These are phyloP conservation scores for Phyto melanocephala DNA, from an alignment of 2,888 invertebrate species.

Conservation along the genomic window DNA sequence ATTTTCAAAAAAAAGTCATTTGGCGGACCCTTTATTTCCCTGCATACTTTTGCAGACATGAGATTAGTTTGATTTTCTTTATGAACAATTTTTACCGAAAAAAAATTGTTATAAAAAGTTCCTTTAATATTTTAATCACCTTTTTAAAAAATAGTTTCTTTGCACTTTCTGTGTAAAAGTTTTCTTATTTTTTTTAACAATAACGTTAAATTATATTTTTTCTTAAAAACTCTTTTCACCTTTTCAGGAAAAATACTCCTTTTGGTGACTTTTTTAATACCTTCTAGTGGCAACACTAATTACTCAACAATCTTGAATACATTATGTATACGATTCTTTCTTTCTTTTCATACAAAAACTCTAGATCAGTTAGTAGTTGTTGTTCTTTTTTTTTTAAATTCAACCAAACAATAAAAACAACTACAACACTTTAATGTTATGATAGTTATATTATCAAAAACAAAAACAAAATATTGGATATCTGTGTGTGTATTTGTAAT, in stretches of 20 bases:
- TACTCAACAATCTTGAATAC: neutral
- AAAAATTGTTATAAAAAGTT: too few species aligned
- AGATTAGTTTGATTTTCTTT: too few species aligned
- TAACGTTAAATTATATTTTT: neutral
- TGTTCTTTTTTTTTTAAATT: neutral
- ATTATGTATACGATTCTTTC: neutral
- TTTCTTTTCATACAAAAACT: constrained; percentile 20
- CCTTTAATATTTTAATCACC: too few species aligned
- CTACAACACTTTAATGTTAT: neutral
- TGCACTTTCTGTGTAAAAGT: too few species aligned
- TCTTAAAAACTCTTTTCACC: neutral
- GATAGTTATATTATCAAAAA: neutral
- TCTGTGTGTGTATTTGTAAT: neutral
- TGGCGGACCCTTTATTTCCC: too few species aligned
- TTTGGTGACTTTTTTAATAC: too few species aligned
- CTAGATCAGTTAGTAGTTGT: neutral
- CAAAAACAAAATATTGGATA: neutral
- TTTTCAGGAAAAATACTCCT: neutral
- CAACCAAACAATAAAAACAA: neutral
- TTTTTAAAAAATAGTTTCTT: too few species aligned
- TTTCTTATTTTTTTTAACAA: too few species aligned
- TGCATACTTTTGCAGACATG: too few species aligned
- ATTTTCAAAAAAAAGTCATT: too few species aligned
- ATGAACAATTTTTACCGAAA: too few species aligned
- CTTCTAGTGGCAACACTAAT: constrained; percentile 10